Evolutionary conservation across 2,113 vertebrate species (phyloP).

Genomic region (Bambusicola thoracicus): DNA sequence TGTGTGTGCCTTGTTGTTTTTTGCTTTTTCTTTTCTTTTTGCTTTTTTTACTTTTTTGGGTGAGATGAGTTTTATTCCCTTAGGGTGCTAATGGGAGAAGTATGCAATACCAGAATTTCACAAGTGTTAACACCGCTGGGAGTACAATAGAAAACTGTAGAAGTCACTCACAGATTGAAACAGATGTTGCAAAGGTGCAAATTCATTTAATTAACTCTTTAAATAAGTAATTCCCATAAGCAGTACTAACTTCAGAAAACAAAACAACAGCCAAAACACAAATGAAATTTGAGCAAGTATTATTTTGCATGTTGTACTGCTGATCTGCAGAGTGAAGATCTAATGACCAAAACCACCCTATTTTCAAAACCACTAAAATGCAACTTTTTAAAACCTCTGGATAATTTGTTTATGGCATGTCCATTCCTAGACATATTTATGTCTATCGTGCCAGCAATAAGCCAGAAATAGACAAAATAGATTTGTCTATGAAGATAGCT

Average conservation of each 20-base stretch:
- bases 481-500: slow-evolving; percentile 22
- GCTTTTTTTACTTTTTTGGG: not conserved
- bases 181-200: not conserved
- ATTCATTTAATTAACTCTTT: slow-evolving; percentile 36
- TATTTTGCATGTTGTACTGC: not conserved
- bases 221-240: not conserved
- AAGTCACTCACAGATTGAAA: slow-evolving; percentile 7
- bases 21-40: fast-evolving
- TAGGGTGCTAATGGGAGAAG: not conserved
- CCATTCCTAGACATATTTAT: slow-evolving; percentile 60
- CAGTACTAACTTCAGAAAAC: not conserved
- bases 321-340: not conserved
- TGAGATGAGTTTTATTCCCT: not conserved
- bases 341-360: slow-evolving; percentile 17
- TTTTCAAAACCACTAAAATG: not conserved
- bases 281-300: not conserved
- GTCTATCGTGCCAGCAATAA: slow-evolving; percentile 62
- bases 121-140: not conserved
- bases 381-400: not conserved
- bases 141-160: slow-evolving; percentile 24
- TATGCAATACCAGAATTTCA: slow-evolving; percentile 46
- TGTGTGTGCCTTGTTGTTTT: not conserved
- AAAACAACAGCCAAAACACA: not conserved
- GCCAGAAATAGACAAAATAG: slow-evolving; percentile 57
- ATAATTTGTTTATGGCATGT: slow-evolving; percentile 36